Conservation (phyloP, 2,113 vertebrate genomes). For the Cathartes aura region DNA sequence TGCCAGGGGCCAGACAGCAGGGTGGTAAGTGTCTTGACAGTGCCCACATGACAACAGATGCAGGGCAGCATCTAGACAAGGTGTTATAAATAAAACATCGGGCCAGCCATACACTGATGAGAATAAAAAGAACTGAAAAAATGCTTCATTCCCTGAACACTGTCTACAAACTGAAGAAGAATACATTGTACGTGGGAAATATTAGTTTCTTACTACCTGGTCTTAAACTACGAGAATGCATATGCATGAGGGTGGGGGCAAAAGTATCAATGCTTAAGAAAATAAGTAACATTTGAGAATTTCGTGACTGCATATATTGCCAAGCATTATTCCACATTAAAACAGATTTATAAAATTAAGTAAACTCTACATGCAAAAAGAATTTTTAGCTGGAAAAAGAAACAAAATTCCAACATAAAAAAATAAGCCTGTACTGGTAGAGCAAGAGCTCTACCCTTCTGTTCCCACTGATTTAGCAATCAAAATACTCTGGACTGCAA, state of each 20-base stretch:
- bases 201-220: background rate
- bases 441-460: background rate
- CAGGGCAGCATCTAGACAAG: background rate
- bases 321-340: background rate
- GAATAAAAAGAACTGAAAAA: background rate
- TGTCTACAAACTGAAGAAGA: background rate
- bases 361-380: background rate
- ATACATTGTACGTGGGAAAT: fast-evolving
- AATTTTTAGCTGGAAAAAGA: background rate
- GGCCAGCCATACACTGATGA: background rate
- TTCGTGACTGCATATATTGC: background rate
- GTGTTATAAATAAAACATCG: background rate
- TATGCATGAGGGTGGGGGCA: background rate
- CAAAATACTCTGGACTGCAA: background rate
- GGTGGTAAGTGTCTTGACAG: background rate
- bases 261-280: background rate
- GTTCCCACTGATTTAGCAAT: background rate
- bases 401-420: background rate
- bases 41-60: background rate
- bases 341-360: background rate
- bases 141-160: background rate
- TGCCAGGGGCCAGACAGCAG: background rate
- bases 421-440: background rate
- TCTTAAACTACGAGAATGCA: background rate
- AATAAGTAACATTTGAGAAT: background rate